These are phyloP conservation scores for Ormyrus pomaceus DNA, from an alignment of 2,888 invertebrate genomes.

Conservation along the genomic window DNA sequence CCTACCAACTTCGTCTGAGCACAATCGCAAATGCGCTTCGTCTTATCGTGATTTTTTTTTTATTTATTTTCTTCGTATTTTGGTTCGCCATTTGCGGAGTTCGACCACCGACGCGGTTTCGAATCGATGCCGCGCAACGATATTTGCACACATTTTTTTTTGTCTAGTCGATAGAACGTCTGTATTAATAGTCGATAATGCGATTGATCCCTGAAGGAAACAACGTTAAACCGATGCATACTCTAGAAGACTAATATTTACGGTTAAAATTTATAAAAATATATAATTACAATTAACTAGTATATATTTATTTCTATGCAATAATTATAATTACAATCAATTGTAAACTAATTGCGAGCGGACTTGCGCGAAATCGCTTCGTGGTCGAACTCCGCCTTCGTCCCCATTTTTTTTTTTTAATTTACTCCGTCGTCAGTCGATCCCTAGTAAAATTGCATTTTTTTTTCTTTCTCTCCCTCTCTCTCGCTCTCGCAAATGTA, in stretches of 20 bases:
- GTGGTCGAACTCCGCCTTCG: constrained; percentile 28
- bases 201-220: background rate
- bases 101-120: constrained; percentile 21
- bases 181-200: constrained; percentile 3
- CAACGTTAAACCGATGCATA: constrained; percentile 14
- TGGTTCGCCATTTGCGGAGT: background rate
- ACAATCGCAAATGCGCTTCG: constrained; percentile 37
- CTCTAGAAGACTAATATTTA: constrained; percentile 23
- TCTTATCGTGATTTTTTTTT: background rate
- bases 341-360: constrained; percentile 14
- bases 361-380: background rate
- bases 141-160: background rate
- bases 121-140: background rate
- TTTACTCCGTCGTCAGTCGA: constrained; percentile 22
- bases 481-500: constrained; percentile 22
- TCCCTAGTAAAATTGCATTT: constrained; percentile 22
- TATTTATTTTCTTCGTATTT: background rate
- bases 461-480: background rate
- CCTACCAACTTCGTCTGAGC: constrained; percentile 26
- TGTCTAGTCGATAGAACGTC: constrained; percentile 13
- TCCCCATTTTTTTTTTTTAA: background rate
- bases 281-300: constrained; percentile 44
- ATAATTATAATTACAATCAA: constrained; percentile 44
- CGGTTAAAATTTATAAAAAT: constrained; percentile 50
- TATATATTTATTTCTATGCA: constrained; percentile 5